Base-by-base conservation (phyloP, 92 coral and sea anemone genomes). In the Palythoa heliodiscus region DNA sequence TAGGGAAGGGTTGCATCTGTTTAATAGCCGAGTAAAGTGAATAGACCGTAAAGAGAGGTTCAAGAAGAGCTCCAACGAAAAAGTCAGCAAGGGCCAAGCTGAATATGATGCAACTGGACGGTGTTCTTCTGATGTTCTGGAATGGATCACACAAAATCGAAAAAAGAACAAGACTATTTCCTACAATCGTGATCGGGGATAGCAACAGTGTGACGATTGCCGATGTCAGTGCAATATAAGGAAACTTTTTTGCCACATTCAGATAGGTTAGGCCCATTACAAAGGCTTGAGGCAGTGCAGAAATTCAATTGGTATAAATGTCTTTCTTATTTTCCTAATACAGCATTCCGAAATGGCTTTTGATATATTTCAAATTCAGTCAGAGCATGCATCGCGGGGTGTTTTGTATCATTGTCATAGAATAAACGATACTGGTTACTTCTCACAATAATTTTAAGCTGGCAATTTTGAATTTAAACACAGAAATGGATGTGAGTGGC, bases 131-230 rank as follows among this genome's bases (percentile, higher is more conserved):
- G 75, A 70, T 70, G 14, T 70, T 70, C 52, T 38, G 25, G 75
- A 29, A 70, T 19, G 75, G 75, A 70, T 70, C 75, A 70, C 22
- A 70, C 50, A 70, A 70, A 50, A 70, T 70, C 12, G 75, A 70
- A 38, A 52, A 50, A 35, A 70, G 19, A 12, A 70, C 75, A 35
- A 70, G 9, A 70, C 75, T 22, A 70, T 70, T 70, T 70, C 75
- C 75, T 13, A 70, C 2, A 16, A 70, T 19, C 25, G 75, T 70
- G 11, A 70, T 38, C 75, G 75, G 75, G 8, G 75, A 38, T 6
- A 38, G 29, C 5, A 70, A 4, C 52, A 70, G 16, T 16, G 3
- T 0, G n/a, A 58, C 64, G 64, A 15, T 58, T 58, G 17, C 64
- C 20, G 7, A 15, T 58, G 64, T 58, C 64, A 6, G 16, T 15